Conservation (phyloP, 2,888 invertebrate species). For the Alloscopus bannaensis region DNA sequence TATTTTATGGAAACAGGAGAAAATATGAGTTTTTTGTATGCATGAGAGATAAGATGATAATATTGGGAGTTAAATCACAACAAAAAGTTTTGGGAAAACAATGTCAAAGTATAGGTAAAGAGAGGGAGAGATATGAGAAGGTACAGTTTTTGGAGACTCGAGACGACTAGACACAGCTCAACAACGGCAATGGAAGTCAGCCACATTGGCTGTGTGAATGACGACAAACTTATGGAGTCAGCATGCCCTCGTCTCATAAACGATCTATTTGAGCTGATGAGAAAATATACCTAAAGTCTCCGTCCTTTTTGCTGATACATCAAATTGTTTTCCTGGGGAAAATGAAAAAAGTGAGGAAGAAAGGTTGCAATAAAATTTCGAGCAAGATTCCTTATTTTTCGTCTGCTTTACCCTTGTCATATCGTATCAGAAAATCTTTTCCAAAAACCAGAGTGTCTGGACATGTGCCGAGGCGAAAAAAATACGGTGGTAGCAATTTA, state of each 20-base stretch:
- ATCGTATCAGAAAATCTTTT: conserved; percentile 40
- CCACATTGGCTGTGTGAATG: conserved; percentile 31
- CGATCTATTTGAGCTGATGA: not conserved
- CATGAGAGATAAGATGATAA: too few relatives aligned
- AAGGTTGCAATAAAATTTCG: conserved; percentile 54
- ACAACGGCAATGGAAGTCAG: not conserved
- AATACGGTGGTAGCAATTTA: not conserved
- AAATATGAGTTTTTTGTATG: too few relatives aligned
- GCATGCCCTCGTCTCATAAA: not conserved
- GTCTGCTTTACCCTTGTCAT: conserved; percentile 33
- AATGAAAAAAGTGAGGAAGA: conserved; percentile 51
- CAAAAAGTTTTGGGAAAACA: too few relatives aligned
- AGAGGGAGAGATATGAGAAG: too few relatives aligned
- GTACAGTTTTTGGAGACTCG: too few relatives aligned
- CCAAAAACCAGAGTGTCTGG: not conserved
- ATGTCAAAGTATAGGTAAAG: too few relatives aligned
- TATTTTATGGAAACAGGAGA: conserved; percentile 46
- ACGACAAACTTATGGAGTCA: conserved; percentile 34
- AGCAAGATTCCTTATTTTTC: conserved; percentile 11
- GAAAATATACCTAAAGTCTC: too few relatives aligned
- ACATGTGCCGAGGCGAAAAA: not conserved
- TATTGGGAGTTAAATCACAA: too few relatives aligned
- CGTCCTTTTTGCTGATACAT: too few relatives aligned
- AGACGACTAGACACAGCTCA: too few relatives aligned
- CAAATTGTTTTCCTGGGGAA: too few relatives aligned